A percentile compares a stretch with the other conserved stretches of the same genome.
Conservation (phyloP, 2,888 invertebrate genomes). For the Drosophila anceps region DNA sequence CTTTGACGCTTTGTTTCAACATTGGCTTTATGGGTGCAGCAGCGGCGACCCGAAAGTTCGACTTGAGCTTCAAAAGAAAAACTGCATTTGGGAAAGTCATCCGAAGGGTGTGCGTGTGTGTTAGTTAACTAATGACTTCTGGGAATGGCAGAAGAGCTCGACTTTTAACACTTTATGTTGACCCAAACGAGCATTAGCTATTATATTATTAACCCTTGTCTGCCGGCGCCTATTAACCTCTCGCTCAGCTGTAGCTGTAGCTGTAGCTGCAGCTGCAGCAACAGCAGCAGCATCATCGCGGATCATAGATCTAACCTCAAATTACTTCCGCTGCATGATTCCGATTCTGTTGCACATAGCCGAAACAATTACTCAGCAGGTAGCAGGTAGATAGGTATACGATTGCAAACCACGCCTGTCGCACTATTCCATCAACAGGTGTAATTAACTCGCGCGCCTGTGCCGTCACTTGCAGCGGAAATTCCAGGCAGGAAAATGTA, state of each 20-base stretch:
- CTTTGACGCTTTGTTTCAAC: slow-evolving; percentile 60
- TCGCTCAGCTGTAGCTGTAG: slow-evolving; percentile 24
- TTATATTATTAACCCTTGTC: slow-evolving; percentile 69
- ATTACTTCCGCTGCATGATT: slow-evolving; percentile 81
- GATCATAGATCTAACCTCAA: slow-evolving; percentile 72
- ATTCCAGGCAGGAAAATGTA: slow-evolving; percentile 79
- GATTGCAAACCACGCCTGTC: slow-evolving; percentile 54
- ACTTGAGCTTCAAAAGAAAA: slow-evolving; percentile 25
- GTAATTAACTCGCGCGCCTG: slow-evolving; percentile 67
- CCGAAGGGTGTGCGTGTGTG: slow-evolving; percentile 7
- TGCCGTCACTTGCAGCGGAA: slow-evolving; percentile 62
- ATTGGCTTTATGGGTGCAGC: slow-evolving; percentile 68
- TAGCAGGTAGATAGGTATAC: slow-evolving; percentile 16
- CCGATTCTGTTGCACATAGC: slow-evolving; percentile 54
- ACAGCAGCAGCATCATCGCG: slow-evolving; percentile 25
- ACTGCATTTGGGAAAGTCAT: slow-evolving; percentile 51
- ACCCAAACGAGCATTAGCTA: slow-evolving; percentile 45
- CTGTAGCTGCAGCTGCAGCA: too few relatives aligned
- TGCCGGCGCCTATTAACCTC: slow-evolving; percentile 65
- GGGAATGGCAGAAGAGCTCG: slow-evolving; percentile 43
- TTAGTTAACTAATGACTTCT: slow-evolving; percentile 61
- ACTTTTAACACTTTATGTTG: slow-evolving; percentile 63
- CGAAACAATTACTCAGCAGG: slow-evolving; percentile 65
- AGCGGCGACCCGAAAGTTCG: slow-evolving; percentile 35
- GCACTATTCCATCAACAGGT: slow-evolving; percentile 65